Base-by-base conservation (phyloP, 2,797 vertebrate genomes). In the Sciaenops ocellatus region DNA sequence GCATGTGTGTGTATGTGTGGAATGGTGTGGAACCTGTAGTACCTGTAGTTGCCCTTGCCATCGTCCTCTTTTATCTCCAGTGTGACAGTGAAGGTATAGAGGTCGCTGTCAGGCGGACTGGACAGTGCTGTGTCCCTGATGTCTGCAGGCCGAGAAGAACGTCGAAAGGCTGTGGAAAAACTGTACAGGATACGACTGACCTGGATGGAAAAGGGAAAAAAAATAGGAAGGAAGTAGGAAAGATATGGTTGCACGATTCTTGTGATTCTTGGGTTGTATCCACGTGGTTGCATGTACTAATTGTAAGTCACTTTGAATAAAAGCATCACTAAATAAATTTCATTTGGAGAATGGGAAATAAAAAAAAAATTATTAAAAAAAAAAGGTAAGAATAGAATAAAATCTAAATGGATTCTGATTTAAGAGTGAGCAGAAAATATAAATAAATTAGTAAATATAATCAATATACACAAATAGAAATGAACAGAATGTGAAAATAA, bases 31-130 rank as follows among this genome's bases (percentile, higher is more conserved):
- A 34, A 34, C 34, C 34, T 34, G 34, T 34, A 50, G 9, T 78
- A 99, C 98, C 97, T 98, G 90, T 96, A 99, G 93, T 98, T 99
- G 85, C 98, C 97, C 94, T 98, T 99, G 78, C 98, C 96, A 79
- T 99, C 98, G 54, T 99, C 98, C 94, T 99, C 98, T 89, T 95
- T 98, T 84, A 99, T 95, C 93, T 99, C 98, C 75, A 99, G 88
- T 2, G 97, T 96, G 79, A 98, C 97, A 20, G 91, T 96, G 90
- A 99, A 99, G 78, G 96, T 97, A 89, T 96, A 99, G 12, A 97
- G 93, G 75, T 99, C 97, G 17, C 96, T 93, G 7, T 99, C 97
- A 0, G 96, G 94, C 0, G 96, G 96, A 62, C 96, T 92, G 55
- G 96, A 95, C 81, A 95, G 83, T 3, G 94, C 42, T 0, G 93